These are phyloP conservation scores for Chloroclysta siterata DNA, from an alignment of 2,888 invertebrate species.

Conservation along the genomic window DNA sequence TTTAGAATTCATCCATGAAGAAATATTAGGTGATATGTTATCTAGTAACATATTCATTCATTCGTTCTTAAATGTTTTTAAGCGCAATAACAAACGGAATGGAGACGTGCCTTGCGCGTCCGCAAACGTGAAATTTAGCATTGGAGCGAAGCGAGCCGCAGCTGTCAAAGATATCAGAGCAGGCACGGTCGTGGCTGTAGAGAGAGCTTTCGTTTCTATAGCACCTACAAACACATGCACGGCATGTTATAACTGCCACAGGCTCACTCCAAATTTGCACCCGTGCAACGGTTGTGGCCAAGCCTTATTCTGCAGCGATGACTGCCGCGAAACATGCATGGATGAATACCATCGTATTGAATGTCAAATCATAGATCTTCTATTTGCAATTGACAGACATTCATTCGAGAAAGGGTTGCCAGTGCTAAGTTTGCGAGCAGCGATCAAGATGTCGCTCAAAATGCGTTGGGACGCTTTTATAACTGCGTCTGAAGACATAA, in stretches of 20 bases:
- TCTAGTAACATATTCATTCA: neutral
- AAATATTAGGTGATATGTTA: neutral
- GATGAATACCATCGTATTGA: slow-evolving; percentile 31
- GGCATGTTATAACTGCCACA: slow-evolving; percentile 29
- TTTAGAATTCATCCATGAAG: neutral
- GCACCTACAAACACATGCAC: neutral
- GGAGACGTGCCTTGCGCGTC: slow-evolving; percentile 22
- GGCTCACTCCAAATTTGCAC: slow-evolving; percentile 5
- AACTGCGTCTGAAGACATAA: slow-evolving; percentile 25
- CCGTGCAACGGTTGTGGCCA: slow-evolving; percentile 21
- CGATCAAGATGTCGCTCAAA: slow-evolving; percentile 30
- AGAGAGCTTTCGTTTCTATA: slow-evolving; percentile 20
- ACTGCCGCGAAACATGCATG: slow-evolving; percentile 16
- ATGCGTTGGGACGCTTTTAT: slow-evolving; percentile 27
- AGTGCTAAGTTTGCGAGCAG: slow-evolving; percentile 14
- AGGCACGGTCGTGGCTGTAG: slow-evolving; percentile 29
- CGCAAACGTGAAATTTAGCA: slow-evolving; percentile 17
- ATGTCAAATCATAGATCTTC: slow-evolving; percentile 20
- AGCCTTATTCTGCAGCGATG: slow-evolving; percentile 26
- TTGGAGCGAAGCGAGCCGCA: slow-evolving; percentile 7
- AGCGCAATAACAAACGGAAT: slow-evolving; percentile 15
- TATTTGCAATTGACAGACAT: neutral
- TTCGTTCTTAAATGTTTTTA: neutral
- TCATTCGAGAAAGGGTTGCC: neutral
- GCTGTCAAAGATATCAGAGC: slow-evolving; percentile 23